These are phyloP conservation scores for Phaonia tiefii DNA, from an alignment of 2,888 invertebrate species.

Conservation along the genomic window DNA sequence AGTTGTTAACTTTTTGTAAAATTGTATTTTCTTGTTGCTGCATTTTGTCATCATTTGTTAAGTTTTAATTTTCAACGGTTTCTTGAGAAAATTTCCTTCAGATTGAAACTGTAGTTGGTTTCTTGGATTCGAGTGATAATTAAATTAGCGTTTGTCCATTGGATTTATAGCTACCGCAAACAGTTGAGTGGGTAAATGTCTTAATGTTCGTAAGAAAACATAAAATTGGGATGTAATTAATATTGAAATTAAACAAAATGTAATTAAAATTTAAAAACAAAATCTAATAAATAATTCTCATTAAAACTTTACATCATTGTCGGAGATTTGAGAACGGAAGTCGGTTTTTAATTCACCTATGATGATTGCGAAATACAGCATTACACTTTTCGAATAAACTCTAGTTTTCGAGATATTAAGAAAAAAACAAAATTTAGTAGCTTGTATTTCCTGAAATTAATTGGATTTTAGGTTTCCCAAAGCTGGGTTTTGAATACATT, in stretches of 20 bases:
- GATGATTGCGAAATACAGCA: too few species aligned
- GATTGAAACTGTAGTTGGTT: slow-evolving; percentile 3
- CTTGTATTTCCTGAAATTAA: too few species aligned
- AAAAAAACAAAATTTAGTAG: too few species aligned
- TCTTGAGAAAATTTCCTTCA: slow-evolving; percentile 37
- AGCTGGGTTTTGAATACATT: too few species aligned
- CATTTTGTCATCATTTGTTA: slow-evolving; percentile 60
- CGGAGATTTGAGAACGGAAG: too few species aligned
- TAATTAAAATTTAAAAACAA: not conserved
- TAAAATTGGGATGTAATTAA: not conserved
- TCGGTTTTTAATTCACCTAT: too few species aligned
- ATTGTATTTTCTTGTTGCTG: slow-evolving; percentile 21
- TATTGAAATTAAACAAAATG: not conserved
- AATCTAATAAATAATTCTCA: not conserved
- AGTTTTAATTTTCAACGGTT: slow-evolving; percentile 23
- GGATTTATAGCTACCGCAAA: slow-evolving; percentile 38
- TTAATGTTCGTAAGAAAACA: not conserved
- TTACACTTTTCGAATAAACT: too few species aligned
- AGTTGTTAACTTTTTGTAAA: slow-evolving; percentile 25
- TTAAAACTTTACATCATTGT: too few species aligned
- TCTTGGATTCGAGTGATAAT: slow-evolving; percentile 56
- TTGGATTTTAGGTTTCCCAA: too few species aligned
- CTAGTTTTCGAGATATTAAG: too few species aligned
- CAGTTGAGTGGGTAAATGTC: too few species aligned
- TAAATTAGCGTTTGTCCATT: slow-evolving; percentile 55